These are phyloP conservation scores for Sesamia nonagrioides DNA, from an alignment of 1,140 invertebrate species.

Conservation along the genomic window DNA sequence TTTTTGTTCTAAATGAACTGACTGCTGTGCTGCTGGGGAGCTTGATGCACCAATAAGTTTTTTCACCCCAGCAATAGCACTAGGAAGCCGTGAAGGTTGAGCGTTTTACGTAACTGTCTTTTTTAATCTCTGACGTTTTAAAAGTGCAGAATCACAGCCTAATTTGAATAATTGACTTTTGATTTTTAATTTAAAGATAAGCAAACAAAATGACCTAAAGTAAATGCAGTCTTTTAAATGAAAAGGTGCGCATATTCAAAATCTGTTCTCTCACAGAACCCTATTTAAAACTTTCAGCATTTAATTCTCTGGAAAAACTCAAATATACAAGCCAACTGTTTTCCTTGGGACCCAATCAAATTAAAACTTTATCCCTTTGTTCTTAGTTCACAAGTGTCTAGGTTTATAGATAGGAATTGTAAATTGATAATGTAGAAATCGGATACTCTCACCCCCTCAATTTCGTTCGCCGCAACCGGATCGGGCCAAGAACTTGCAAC, in stretches of 20 bases:
- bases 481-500: slow-evolving; percentile 50
- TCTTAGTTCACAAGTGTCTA: slow-evolving; percentile 51
- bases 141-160: too few species aligned
- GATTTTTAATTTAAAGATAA: too few species aligned
- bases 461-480: slow-evolving; percentile 55
- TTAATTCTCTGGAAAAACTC: slow-evolving; percentile 7
- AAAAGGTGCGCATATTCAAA: neutral
- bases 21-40: too few species aligned
- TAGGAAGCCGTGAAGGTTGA: too few species aligned
- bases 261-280: neutral
- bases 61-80: too few species aligned
- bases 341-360: slow-evolving; percentile 24
- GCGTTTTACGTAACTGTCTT: too few species aligned
- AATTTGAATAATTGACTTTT: too few species aligned
- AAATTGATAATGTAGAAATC: slow-evolving; percentile 68
- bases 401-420: slow-evolving; percentile 59
- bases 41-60: too few species aligned
- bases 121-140: too few species aligned
- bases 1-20: too few species aligned
- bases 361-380: slow-evolving; percentile 36
- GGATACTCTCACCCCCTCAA: slow-evolving; percentile 56
- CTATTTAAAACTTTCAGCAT: neutral
- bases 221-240: neutral
- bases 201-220: too few species aligned
- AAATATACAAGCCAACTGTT: slow-evolving; percentile 17